A percentile compares a stretch with the other conserved stretches of the same genome.
These are phyloP conservation scores for Ostrea denselamellosa DNA, from an alignment of 1,140 invertebrate genomes.

Conservation along the genomic window DNA sequence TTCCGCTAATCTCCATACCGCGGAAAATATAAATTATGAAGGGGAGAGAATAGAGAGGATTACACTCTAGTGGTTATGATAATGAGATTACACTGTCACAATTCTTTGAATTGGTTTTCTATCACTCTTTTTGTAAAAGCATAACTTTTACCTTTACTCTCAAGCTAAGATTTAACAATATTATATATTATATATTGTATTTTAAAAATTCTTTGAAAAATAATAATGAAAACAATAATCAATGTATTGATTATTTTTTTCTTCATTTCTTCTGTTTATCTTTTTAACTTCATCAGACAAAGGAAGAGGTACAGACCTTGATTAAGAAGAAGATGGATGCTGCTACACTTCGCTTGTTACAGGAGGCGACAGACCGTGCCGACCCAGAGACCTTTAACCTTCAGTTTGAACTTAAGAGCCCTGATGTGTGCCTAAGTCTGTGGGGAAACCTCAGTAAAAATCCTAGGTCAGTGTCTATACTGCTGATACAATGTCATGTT, in stretches of 20 bases:
- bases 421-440: conserved; percentile 74
- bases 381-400: conserved; percentile 77
- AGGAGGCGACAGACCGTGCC: conserved; percentile 70
- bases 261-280: too few relatives aligned
- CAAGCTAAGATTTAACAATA: too few relatives aligned
- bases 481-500: too few relatives aligned
- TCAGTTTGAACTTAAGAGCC: conserved; percentile 68
- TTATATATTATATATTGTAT: too few relatives aligned
- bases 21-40: not conserved
- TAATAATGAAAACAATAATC: too few relatives aligned
- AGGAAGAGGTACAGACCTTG: conserved; percentile 72
- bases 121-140: too few relatives aligned
- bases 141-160: too few relatives aligned
- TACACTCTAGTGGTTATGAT: not conserved
- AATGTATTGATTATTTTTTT: too few relatives aligned
- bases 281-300: conserved; percentile 64
- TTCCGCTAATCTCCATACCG: too few relatives aligned
- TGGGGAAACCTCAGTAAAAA: conserved; percentile 77
- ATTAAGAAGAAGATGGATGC: conserved; percentile 74
- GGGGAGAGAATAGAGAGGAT: not conserved
- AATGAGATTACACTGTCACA: too few relatives aligned
- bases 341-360: conserved; percentile 70
- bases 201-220: too few relatives aligned
- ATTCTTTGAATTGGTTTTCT: too few relatives aligned
- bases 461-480: conserved; percentile 45